Conservation (phyloP, 2,888 invertebrate species). For the Leptura quadrifasciata region DNA sequence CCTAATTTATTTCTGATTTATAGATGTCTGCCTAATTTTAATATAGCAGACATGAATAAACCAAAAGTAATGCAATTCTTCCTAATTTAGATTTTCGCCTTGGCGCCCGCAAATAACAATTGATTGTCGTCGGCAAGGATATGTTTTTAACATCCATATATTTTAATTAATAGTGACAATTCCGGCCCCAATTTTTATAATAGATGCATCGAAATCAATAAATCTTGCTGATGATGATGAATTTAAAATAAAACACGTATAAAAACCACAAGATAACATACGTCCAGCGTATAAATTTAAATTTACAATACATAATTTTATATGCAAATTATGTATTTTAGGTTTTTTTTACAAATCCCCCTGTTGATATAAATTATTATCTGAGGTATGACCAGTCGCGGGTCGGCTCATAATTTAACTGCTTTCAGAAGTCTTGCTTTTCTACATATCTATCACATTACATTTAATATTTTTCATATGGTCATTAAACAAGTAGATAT, state of each 20-base stretch:
- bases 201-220: not conserved
- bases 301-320: not conserved
- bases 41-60: not conserved
- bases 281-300: not conserved
- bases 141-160: not conserved
- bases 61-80: not conserved
- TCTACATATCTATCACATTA: no score
- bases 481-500: no score
- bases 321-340: not conserved
- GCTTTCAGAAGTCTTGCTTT: no score
- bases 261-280: not conserved
- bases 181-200: no score
- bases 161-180: no score
- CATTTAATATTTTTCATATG: no score
- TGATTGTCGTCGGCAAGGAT: not conserved
- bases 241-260: not conserved
- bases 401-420: not conserved
- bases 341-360: not conserved
- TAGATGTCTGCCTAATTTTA: no score
- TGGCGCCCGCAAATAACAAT: not conserved
- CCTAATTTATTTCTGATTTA: no score
- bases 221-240: not conserved
- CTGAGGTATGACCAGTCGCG: not conserved
- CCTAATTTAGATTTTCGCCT: not conserved
- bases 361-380: not conserved